These are phyloP conservation scores for Cichladusa arquata DNA, from an alignment of 2,113 vertebrate species.

Conservation along the genomic window DNA sequence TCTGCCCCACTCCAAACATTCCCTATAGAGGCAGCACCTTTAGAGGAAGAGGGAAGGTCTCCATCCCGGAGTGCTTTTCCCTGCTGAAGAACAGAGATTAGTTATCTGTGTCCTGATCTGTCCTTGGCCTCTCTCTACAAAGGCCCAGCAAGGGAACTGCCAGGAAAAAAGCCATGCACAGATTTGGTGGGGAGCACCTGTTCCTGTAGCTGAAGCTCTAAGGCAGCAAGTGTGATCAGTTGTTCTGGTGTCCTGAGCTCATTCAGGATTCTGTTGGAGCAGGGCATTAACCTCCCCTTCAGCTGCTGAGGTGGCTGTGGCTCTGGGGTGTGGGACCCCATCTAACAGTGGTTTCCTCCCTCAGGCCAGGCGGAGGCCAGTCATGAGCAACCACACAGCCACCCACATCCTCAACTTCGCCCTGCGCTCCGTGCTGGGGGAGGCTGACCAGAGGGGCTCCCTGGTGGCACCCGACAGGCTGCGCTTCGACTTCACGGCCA, in stretches of 20 bases:
- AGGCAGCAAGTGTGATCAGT: neutral
- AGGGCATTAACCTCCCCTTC: neutral
- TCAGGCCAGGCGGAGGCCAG: slow-evolving; percentile 85
- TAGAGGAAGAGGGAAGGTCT: neutral
- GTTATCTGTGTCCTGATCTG: neutral
- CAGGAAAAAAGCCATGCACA: neutral
- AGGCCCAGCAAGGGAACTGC: neutral
- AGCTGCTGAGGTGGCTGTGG: neutral
- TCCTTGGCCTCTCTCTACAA: neutral
- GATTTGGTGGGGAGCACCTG: neutral
- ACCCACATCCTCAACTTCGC: slow-evolving; percentile 97
- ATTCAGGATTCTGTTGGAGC: neutral
- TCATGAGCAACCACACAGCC: slow-evolving; percentile 97
- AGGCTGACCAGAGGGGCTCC: slow-evolving; percentile 94
- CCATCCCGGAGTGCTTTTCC: neutral
- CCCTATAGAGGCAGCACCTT: neutral
- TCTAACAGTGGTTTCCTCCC: neutral
- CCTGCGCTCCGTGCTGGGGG: slow-evolving; percentile 88
- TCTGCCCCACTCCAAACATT: neutral
- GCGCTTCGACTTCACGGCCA: slow-evolving; percentile 95
- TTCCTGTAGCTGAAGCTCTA: neutral
- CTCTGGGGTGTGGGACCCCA: rapidly evolving
- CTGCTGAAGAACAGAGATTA: neutral
- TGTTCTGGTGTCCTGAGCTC: neutral
- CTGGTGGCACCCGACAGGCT: slow-evolving; percentile 92